These are phyloP conservation scores for Gryon sp. DNA, from an alignment of 1,140 invertebrate genomes.

Conservation along the genomic window DNA sequence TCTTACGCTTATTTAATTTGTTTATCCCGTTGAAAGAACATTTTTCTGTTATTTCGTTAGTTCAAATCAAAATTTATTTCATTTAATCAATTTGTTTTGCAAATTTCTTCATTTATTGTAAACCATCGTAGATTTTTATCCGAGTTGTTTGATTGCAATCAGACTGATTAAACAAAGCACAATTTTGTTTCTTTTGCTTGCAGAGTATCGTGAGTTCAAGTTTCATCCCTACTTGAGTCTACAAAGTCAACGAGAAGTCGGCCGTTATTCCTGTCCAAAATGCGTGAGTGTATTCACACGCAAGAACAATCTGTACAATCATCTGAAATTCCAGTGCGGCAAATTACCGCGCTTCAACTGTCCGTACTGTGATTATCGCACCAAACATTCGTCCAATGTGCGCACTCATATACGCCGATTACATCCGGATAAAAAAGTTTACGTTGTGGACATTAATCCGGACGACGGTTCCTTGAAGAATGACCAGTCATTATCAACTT, in stretches of 20 bases:
- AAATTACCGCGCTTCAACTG: constrained; percentile 82
- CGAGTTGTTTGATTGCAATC: not conserved
- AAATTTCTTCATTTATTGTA: not conserved
- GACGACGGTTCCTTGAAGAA: constrained; percentile 11
- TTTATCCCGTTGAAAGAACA: too few species aligned
- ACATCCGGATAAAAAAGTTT: constrained; percentile 61
- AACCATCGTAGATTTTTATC: not conserved
- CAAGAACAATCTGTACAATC: constrained; percentile 82
- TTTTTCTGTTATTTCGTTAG: too few species aligned
- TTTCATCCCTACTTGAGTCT: constrained; percentile 6
- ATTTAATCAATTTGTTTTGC: too few species aligned
- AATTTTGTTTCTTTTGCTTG: constrained; percentile 30
- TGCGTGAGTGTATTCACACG: constrained; percentile 79
- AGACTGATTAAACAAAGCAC: not conserved
- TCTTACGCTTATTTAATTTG: constrained; percentile 1
- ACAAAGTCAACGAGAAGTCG: constrained; percentile 2
- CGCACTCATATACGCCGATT: constrained; percentile 71
- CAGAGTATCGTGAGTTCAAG: constrained; percentile 18
- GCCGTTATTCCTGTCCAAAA: constrained; percentile 35
- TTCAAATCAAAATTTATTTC: too few species aligned
- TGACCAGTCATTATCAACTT: not conserved
- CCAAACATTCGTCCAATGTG: constrained; percentile 70
- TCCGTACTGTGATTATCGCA: constrained; percentile 74
- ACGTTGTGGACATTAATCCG: constrained; percentile 63
- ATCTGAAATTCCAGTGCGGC: constrained; percentile 82